Evolutionary conservation across 2,113 vertebrate genomes (phyloP), one percentile per base, ranked within the genome.

Genomic region (Baryphthengus martii): DNA sequence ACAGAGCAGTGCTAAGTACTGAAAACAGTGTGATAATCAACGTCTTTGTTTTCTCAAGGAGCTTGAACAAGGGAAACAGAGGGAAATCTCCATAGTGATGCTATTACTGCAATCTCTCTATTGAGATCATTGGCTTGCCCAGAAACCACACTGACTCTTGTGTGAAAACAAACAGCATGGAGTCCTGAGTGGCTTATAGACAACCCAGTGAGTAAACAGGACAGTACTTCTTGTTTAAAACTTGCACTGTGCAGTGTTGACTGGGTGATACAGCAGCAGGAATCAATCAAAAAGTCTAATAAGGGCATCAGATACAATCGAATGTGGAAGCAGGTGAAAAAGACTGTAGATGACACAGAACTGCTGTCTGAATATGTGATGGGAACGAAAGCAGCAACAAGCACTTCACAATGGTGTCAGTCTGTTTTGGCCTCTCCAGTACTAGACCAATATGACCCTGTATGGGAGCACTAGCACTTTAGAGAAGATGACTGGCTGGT

Each of bases 251-350:
- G n/a, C 80, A 62, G 23, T 29, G 42, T 35, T 94, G 93, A 94
- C 88, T 25, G 2, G 39, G 89, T 95, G 90, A 89, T 13, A 18
- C 62, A 95, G 87, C 44, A 91, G 78, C 73, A 94, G 78, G 94
- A 97, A 97, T 97, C 95, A 94, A 96, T 20, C 5, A 45, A 72
- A 79, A 88, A 85, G 55, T 53, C 75, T 92, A 93, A 92, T 52
- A 93, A 96, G 71, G 40, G 58, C 45, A 25, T 90, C 77, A 90
- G 83, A 86, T 88, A 77, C 20, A 11, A 92, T 66, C 37, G 73
- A 89, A 96, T 52, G 68, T 52, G 68, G 42, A 55, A 95, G 42
- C 49, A 61, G 67, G 65, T 85, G 50, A 82, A 91, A 90, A 85
- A 85, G 47, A 92, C 33, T 42, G n/a, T 25, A 79, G 92, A 55